Evolutionary conservation across 2,888 invertebrate genomes (phyloP), one percentile per base, ranked within the genome.

Genomic region (Sicus ferrugineus): DNA sequence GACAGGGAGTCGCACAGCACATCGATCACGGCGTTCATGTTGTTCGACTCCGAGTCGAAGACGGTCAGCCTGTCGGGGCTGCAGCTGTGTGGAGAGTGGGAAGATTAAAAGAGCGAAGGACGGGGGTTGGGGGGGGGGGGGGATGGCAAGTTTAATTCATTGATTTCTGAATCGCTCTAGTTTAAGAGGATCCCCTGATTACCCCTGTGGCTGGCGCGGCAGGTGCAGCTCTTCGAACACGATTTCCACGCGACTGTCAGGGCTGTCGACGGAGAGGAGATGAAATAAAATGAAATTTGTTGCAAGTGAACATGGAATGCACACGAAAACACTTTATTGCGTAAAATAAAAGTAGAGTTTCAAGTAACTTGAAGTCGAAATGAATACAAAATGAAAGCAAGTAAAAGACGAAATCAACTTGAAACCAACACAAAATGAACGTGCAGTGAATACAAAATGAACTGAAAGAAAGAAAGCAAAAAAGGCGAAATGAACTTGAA

Each of bases 1-100:
- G 90, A 89, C 68, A 90, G 89, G 0, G 75, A 70, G 82, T 94
- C 93, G 86, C 95, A 95, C 73, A 95, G 88, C 79, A 94, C 91
- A 64, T 92, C 91, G 81, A 95, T 93, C 73, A 93, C 89, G 1
- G 93, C 92, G 67, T 92, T 88, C 78, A 88, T 88, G 30, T 91
- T 87, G 78, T 91, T 81, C 1, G 82, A 91, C 80, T 90, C 89
- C 4, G 95, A 94, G 83, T 95, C 95, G 86, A 93, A 92, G 71
- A 95, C 92, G 79, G 92, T 92, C 82, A 95, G 91, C 81, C 94
- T 90, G 85, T 95, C 95, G 71, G 81, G 74, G 70, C 79, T 83
- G 68, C 83, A 83, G 30, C 84, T 83, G n/a, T n/a, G 26, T 14
- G 16, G 2, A 48, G 23, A 2, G n/a, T n/a, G n/a, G n/a, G 5